Evolutionary conservation across 2,888 invertebrate species (phyloP).

Genomic region (Drosophila nr. perissopoda): DNA sequence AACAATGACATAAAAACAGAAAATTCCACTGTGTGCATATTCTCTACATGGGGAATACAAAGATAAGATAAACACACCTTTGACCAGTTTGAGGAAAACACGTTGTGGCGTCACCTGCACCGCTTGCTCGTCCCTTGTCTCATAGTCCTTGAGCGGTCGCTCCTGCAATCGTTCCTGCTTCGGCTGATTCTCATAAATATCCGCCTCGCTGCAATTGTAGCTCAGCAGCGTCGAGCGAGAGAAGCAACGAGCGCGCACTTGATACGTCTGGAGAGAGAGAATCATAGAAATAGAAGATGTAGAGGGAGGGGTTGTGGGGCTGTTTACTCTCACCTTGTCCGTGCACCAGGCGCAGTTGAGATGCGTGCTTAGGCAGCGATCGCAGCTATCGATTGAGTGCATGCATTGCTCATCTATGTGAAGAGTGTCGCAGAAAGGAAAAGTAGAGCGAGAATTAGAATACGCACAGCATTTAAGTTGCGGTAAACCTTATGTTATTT

Average conservation of each 20-base stretch:
- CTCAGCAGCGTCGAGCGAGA: conserved; percentile 68
- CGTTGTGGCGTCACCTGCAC: conserved; percentile 89
- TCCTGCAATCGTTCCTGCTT: conserved; percentile 63
- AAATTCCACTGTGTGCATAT: background rate
- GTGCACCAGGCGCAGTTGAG: conserved; percentile 84
- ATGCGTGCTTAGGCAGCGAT: conserved; percentile 67
- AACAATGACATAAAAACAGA: conserved; percentile 45
- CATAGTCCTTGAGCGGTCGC: conserved; percentile 78
- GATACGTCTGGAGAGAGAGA: conserved; percentile 60
- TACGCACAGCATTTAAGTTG: background rate
- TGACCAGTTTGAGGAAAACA: conserved; percentile 87
- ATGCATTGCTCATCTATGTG: conserved; percentile 77
- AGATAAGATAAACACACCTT: conserved; percentile 85
- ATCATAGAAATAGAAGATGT: background rate
- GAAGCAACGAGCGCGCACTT: conserved; percentile 77
- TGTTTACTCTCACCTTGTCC: conserved; percentile 76
- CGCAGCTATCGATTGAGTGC: conserved; percentile 77
- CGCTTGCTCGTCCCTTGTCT: conserved; percentile 77
- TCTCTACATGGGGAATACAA: background rate
- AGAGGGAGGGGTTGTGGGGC: conserved; percentile 2
- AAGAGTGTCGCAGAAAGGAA: background rate
- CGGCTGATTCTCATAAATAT: conserved; percentile 80
- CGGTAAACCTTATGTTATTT: background rate
- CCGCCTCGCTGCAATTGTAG: conserved; percentile 67
- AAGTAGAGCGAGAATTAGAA: background rate